Evolutionary conservation across 2,888 invertebrate genomes (phyloP), one percentile per base, ranked within the genome.

Genomic region (Euplexia lucipara): DNA sequence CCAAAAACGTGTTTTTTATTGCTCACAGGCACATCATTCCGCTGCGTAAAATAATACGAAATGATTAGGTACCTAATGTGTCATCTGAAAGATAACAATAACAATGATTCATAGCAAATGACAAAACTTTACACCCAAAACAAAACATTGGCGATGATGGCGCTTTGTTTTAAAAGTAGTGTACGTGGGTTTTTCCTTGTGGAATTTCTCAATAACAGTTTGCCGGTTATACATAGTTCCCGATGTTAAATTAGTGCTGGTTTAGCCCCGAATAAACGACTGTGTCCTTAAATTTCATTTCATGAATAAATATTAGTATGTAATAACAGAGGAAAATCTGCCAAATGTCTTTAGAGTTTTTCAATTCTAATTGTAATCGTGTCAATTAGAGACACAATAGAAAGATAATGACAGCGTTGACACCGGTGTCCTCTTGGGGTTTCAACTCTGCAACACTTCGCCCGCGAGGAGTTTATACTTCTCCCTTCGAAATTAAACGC

Each of bases 61-160:
- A 54, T 47, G 3, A 45, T 48, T n/a, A n/a, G n/a, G n/a, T n/a
- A n/a, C n/a, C n/a, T n/a, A 61, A 39, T 39, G 48, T 49, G 49
- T 67, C 66, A 57, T 48, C 16, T 49, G n/a, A 20, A 37, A 58
- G 66, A 67, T 67, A 68, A 49, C 20, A 58, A 10, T 32, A n/a
- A n/a, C n/a, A n/a, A 20, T 59, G 45, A 52, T 30, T 35, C 49
- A 49, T 49, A 8, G 10, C 37, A 12, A 32, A 54, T 10, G 34
- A 16, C 8, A 49, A 9, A 32, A 56, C 10, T 18, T n/a, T 16
- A 3, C 26, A 30, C 4, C 9, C 10, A 41, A 39, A 41, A 34
- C 8, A 26, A 26, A 32, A 39, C 34, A 18, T 4, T 14, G 22
- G 10, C 26, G 30, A 39, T 26, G n/a, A 3, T 14, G 22, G 10